Evolutionary conservation across 2,888 invertebrate species (phyloP).

Genomic region (Sceliomorpha sp.): DNA sequence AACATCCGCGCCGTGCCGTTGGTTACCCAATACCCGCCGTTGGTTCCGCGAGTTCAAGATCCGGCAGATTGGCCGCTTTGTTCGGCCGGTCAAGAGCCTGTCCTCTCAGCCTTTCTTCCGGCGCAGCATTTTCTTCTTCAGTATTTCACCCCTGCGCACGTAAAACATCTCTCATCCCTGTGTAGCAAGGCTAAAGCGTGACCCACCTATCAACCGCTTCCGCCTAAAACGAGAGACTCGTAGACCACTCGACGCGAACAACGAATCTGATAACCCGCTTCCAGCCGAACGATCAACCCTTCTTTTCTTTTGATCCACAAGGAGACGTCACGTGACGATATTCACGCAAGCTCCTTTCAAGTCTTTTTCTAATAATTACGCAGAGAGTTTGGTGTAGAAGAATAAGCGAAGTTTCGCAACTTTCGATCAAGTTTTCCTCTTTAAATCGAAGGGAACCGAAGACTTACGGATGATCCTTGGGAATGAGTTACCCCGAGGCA

Average conservation of each 20-base stretch:
- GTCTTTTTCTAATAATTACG: too few species aligned
- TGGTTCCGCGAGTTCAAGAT: constrained; percentile 40
- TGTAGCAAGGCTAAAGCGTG: constrained; percentile 28
- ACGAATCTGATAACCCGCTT: constrained; percentile 30
- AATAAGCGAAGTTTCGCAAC: too few species aligned
- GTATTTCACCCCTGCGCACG: constrained; percentile 28
- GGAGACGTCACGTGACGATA: too few species aligned
- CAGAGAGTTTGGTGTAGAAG: too few species aligned
- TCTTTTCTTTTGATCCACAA: too few species aligned
- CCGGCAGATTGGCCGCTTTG: constrained; percentile 45
- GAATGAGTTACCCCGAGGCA: too few species aligned
- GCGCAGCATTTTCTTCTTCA: constrained; percentile 20
- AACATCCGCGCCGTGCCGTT: constrained; percentile 21
- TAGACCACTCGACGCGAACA: not conserved
- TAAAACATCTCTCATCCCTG: constrained; percentile 36
- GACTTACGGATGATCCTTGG: too few species aligned
- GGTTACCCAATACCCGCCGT: constrained; percentile 39
- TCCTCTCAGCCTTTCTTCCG: constrained; percentile 19
- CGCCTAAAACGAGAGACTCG: constrained; percentile 19
- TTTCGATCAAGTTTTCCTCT: too few species aligned
- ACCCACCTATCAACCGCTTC: constrained; percentile 41
- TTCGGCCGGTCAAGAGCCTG: constrained; percentile 40
- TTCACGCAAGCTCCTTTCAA: too few species aligned
- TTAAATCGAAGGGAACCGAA: too few species aligned
- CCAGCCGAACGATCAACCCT: constrained; percentile 10